Evolutionary conservation across 2,888 invertebrate genomes (phyloP).

Genomic region (Cheilosia pagana): DNA sequence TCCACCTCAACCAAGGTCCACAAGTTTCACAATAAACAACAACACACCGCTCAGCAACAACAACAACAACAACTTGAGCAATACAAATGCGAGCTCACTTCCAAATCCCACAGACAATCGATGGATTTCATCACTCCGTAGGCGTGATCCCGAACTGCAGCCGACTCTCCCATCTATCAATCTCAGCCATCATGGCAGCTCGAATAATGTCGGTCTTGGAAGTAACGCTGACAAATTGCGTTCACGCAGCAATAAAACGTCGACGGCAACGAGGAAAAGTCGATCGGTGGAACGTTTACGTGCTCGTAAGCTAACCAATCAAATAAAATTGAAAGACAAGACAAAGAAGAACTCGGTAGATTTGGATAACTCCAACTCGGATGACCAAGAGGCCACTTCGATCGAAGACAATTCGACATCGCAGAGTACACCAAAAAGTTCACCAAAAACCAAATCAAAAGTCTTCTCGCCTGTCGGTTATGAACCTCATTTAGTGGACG

Average conservation of each 20-base stretch:
- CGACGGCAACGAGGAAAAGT: constrained; percentile 82
- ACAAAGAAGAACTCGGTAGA: constrained; percentile 83
- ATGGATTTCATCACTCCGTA: constrained; percentile 88
- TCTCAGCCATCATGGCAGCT: constrained; percentile 82
- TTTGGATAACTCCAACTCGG: constrained; percentile 83
- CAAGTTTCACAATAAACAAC: constrained; percentile 76
- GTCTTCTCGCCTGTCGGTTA: constrained; percentile 86
- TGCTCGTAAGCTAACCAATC: constrained; percentile 82
- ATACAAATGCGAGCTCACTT: constrained; percentile 76
- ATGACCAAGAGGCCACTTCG: constrained; percentile 83
- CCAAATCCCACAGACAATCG: constrained; percentile 85
- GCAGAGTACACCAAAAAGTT: constrained; percentile 81
- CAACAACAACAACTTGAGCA: constrained; percentile 64
- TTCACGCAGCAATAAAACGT: constrained; percentile 79
- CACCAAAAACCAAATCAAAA: constrained; percentile 81
- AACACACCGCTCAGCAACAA: constrained; percentile 66
- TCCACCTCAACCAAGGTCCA: constrained; percentile 82
- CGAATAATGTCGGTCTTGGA: constrained; percentile 83
- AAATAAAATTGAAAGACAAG: constrained; percentile 83
- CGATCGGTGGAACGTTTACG: constrained; percentile 83
- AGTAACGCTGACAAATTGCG: constrained; percentile 77
- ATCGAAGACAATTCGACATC: constrained; percentile 83
- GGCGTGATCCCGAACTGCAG: constrained; percentile 87
- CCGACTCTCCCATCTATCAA: constrained; percentile 87
- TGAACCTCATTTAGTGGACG: constrained; percentile 91